phyloP scores from a whole-genome alignment of 2,797 vertebrate genomes.

The Falco concolor region DNA sequence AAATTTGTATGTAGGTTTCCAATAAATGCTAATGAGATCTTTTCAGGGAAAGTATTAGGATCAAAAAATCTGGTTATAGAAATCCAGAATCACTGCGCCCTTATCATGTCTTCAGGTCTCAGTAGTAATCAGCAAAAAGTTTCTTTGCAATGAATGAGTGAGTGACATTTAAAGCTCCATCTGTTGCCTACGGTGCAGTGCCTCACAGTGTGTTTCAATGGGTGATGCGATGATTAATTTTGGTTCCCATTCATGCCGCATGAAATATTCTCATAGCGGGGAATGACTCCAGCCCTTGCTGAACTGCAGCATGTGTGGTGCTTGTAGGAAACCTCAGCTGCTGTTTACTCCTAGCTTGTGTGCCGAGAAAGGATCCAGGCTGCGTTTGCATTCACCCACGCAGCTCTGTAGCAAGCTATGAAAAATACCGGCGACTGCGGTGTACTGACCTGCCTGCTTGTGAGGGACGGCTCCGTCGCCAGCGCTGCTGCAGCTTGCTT shows the following conservation, averaged over 20 bases:
- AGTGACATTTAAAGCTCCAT: constrained; percentile 50
- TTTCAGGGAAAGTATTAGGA: not conserved
- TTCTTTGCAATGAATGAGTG: constrained; percentile 5
- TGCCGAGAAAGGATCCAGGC: not conserved
- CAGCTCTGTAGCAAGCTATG: not conserved
- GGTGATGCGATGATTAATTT: constrained; percentile 37
- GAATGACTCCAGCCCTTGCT: constrained; percentile 3
- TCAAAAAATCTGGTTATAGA: not conserved
- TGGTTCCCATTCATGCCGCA: constrained; percentile 30
- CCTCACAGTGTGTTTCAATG: not conserved
- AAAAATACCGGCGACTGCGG: accelerated
- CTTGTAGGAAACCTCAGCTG: not conserved
- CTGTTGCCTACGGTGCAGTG: not conserved
- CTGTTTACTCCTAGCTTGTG: not conserved
- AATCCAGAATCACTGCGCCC: not conserved
- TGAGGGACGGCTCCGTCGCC: not conserved
- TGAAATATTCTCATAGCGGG: not conserved
- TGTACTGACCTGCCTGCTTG: not conserved
- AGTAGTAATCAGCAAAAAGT: not conserved
- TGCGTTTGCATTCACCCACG: not conserved
- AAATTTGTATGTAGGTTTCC: not conserved
- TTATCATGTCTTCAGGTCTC: not conserved
- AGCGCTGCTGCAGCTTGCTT: not conserved
- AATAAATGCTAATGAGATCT: not conserved
- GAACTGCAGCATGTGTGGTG: not conserved